Percentiles rank a stretch among this genome's conserved stretches.
phyloP scores from a whole-genome alignment of 1,140 invertebrate genomes.

The Berghia stephanieae region DNA sequence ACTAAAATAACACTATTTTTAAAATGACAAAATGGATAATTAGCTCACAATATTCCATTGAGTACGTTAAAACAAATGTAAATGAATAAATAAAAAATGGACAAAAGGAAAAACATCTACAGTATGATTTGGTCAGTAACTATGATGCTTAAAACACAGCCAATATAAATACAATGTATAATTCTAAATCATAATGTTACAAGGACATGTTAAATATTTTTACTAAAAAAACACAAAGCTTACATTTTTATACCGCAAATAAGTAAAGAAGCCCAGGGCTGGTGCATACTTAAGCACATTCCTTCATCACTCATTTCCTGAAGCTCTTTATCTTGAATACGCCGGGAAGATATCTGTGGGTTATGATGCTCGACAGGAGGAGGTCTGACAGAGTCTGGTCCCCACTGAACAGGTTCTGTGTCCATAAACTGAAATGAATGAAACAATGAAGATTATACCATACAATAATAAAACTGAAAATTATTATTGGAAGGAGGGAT shows the following conservation, averaged over 20 bases:
- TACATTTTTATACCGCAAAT: conserved; percentile 91
- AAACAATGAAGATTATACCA: neutral
- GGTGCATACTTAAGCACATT: conserved; percentile 91
- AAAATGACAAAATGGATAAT: too few species aligned
- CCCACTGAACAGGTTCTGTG: neutral
- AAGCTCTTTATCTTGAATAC: conserved; percentile 83
- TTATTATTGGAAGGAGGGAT: too few species aligned
- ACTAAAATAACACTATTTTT: too few species aligned
- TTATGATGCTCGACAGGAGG: neutral
- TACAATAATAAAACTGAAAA: too few species aligned
- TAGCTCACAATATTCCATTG: too few species aligned
- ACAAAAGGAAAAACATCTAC: too few species aligned
- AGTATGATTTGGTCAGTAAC: too few species aligned
- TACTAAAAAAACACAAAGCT: conserved; percentile 45
- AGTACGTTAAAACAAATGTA: too few species aligned
- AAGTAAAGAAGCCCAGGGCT: conserved; percentile 93
- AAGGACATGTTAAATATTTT: neutral
- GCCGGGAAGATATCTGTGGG: neutral
- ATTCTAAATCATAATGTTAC: neutral
- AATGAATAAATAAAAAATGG: too few species aligned
- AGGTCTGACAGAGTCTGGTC: neutral
- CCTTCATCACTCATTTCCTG: conserved; percentile 90
- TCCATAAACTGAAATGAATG: neutral
- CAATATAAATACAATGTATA: neutral
- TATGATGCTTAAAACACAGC: too few species aligned